Conservation (phyloP, 2,888 invertebrate genomes). For the Coelopa pilipes region DNA sequence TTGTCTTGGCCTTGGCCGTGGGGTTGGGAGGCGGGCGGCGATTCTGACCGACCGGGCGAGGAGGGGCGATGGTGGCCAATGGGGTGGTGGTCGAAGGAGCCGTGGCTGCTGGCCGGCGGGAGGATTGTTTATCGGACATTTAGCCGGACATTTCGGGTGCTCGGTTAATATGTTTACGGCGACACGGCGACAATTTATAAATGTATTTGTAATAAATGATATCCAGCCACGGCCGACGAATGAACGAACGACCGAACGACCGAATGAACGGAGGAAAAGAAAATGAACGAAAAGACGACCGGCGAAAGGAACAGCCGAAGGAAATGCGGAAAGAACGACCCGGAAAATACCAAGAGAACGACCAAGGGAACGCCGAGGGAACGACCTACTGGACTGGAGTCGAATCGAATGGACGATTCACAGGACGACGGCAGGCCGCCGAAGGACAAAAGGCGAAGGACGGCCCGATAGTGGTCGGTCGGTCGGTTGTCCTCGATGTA, state of each 20-base stretch:
- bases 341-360: too few species aligned
- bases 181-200: constrained; percentile 18
- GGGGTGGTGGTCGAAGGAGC: background rate
- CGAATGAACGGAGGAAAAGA: background rate
- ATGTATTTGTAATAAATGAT: constrained; percentile 8
- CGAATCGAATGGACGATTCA: too few species aligned
- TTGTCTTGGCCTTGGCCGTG: background rate
- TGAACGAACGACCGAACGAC: background rate
- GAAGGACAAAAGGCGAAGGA: too few species aligned
- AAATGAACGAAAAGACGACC: too few species aligned
- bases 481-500: constrained; percentile 39
- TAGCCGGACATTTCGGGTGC: constrained; percentile 19
- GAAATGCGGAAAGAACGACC: too few species aligned
- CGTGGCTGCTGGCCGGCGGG: constrained; percentile 1
- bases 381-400: too few species aligned
- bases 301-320: too few species aligned
- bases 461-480: constrained; percentile 1
- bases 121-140: constrained; percentile 24
- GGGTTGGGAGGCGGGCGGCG: background rate
- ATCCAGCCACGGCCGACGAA: background rate
- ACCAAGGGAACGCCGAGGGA: too few species aligned
- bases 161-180: constrained; percentile 23
- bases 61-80: background rate
- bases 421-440: too few species aligned
- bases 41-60: background rate